Base-by-base conservation (phyloP, 2,888 invertebrate species). In the Mesorhabditis belari region DNA sequence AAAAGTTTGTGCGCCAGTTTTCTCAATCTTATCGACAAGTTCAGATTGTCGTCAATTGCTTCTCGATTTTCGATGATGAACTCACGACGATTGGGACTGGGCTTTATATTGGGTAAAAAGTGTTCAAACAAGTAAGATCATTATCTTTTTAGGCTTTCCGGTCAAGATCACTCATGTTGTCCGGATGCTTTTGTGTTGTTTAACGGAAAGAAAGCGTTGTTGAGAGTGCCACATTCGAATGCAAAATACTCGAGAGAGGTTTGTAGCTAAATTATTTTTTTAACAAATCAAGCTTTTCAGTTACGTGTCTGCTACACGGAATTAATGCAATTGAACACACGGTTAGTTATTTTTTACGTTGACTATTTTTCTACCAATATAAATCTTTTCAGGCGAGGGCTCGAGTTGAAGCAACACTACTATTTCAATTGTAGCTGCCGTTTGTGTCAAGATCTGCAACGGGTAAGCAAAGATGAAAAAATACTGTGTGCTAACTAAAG, bases 161-260 rank as follows among this genome's bases (percentile, higher is more conserved):
- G 49, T 17, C 67, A 64, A 9, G 58, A 67, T 53, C 67, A 67
- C 49, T 64, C 60, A 29, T 67, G 67, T 61, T 50, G 49, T 35
- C 67, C 67, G 1, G 67, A 67, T 56, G 61, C 61, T 26, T 65
- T 58, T 55, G 64, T 67, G 52, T 55, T 60, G 5, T 67, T 67
- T 27, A 58, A 58, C 21, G 67, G 67, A 2, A 21, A 58, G 26
- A 64, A 55, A 24, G 67, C 67, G 28, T 51, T 67, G 53, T 57
- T 67, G 21, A 55, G 67, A 3, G 53, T 60, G 49, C 61, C 64
- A n/a, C 12, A 57, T 12, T 57, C 61, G 28, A 61, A 55, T 25
- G 12, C 49, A n/a, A 19, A 21, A 6, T 62, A 62, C 29, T n/a
- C n/a, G n/a, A n/a, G n/a, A n/a, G n/a, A n/a, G n/a, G n/a, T n/a